Evolutionary conservation across 2,797 vertebrate genomes (phyloP), one percentile per base, ranked within the genome.

Genomic region (Crypturellus tataupa): DNA sequence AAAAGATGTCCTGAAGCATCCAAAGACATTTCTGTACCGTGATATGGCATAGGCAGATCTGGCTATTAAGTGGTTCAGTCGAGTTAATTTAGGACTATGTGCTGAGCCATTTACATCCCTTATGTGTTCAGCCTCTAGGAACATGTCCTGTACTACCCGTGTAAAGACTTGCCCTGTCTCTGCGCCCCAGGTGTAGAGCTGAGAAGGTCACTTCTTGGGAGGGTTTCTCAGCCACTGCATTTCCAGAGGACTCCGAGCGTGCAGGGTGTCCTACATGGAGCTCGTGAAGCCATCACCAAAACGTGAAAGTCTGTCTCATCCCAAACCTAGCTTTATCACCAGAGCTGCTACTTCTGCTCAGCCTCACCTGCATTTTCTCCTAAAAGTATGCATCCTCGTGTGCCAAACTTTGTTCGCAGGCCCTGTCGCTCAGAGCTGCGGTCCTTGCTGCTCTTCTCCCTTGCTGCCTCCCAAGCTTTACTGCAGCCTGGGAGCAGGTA

Each of bases 141-240:
- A 1, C 1, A 3, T 17, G 5, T 20, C 39, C 31, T 24, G 7
- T 24, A 20, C 31, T 21, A 3, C 33, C 27, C 0, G 0, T 29
- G 25, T 6, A 10, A 44, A 62, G 37, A 16, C 27, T 56, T 17
- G 19, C 6, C 12, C 42, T 46, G 58, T 25, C 33, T 31, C 31
- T 6, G 31, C 29, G 4, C 27, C n/a, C 67, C 21, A 12, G 8
- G 21, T 31, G 59, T 4, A 10, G 46, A 8, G 53, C 29, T 37
- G 40, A 33, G 33, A 68, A 21, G 12, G 4, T 19, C 40, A 24
- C 9, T 63, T 47, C 21, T 40, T 65, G 44, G 10, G 5, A 72
- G 44, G 37, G 20, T 29, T 68, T 65, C 56, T 56, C 53, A 19
- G 29, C 53, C 58, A 17, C 21, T 29, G 23, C 4, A 0, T 20